Percentiles rank a stretch among this genome's conserved stretches.
Evolutionary conservation across 2,113 vertebrate species (phyloP).

Genomic region (Xiphias gladius): DNA sequence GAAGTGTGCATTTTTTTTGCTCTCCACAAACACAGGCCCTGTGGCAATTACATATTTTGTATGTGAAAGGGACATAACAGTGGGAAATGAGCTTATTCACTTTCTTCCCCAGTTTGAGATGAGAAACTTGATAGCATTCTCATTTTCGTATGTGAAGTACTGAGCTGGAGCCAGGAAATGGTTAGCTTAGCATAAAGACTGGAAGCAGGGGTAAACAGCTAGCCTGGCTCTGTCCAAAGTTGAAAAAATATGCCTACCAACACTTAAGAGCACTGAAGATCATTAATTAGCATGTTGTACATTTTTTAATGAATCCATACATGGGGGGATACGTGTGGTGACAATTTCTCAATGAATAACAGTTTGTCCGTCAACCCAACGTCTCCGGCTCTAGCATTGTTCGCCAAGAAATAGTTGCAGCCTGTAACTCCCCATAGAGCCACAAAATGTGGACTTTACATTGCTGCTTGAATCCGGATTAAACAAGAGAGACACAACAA

Average conservation of each 20-base stretch:
- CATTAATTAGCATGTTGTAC: not conserved
- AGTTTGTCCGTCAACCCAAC: not conserved
- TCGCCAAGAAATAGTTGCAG: too few relatives aligned
- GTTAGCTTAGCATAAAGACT: not conserved
- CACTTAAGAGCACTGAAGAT: not conserved
- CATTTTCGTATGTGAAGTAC: not conserved
- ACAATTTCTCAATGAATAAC: not conserved
- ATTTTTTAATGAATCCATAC: not conserved
- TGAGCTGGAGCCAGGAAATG: not conserved
- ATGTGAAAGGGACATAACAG: not conserved
- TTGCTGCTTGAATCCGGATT: not conserved
- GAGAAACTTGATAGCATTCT: not conserved
- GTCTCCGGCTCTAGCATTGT: not conserved
- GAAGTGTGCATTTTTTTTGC: not conserved
- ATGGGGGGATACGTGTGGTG: not conserved
- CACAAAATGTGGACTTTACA: not conserved
- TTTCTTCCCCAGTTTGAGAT: not conserved
- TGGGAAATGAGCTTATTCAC: not conserved
- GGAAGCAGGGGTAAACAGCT: not conserved
- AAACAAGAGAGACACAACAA: too few relatives aligned
- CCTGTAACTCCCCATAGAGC: not conserved
- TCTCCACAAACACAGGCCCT: not conserved
- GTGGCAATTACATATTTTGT: not conserved
- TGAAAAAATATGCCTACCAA: not conserved
- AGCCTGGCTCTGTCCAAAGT: not conserved